Base-by-base conservation (phyloP, 2,797 vertebrate genomes). In the Saxicola maurus region DNA sequence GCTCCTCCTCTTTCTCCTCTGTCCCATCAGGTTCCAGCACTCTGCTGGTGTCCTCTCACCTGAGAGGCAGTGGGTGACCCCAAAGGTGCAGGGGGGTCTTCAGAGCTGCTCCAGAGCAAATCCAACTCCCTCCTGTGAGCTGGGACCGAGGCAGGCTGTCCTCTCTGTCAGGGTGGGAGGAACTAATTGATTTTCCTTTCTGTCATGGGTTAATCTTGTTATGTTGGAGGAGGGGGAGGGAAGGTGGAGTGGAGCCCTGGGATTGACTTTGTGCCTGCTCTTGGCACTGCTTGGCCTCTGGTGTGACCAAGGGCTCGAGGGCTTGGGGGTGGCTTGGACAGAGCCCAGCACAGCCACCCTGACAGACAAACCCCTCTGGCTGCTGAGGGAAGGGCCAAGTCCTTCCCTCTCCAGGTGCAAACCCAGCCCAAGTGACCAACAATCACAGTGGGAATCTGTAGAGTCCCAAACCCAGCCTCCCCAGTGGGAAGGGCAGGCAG, bases 381-480 rank as follows among this genome's bases (percentile, higher is more conserved):
- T 3, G 6, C 0, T 28, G 61, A 51, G 45, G 40, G 46, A 45
- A 73, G 28, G 64, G 18, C 14, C 38, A 15, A 37, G 14, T 19
- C 61, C 68, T 33, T 18, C 45, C 48, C 56, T 40, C 27, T 71
- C n/a, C 40, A 33, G 35, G 20, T 49, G 28, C 23, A 60, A 89
- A 84, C 23, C 51, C 35, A 13, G 38, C 64, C 71, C 55, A 8
- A 85, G 66, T 0, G 9, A 55, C 61, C 4, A 0, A 82, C 12
- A 46, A 33, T 19, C 46, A 4, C 10, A 19, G 17, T 0, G 7
- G n/a, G n/a, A 37, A 17, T 1, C 18, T 12, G 11, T 1, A 4
- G 40, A 38, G 13, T 6, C 55, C 71, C 59, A 56, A 5, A 28
- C 16, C 19, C 75, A 40, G 16, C 3, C 24, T 17, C 42, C 69